Evolutionary conservation across 2,113 vertebrate genomes (phyloP), one percentile per base, ranked within the genome.

Genomic region (Camelus bactrianus): DNA sequence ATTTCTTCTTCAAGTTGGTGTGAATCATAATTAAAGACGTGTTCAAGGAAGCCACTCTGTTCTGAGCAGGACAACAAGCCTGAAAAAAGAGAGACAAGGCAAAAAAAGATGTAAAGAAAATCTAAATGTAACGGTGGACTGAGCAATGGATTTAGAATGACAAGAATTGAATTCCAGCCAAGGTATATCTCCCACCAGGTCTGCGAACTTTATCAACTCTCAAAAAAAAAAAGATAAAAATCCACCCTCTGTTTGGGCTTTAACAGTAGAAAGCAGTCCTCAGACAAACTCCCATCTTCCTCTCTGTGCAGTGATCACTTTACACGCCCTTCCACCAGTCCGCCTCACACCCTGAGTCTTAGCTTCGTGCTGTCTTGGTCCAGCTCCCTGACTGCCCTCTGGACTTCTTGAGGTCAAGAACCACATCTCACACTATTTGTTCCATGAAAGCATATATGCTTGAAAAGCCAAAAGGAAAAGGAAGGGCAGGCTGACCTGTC

Each of bases 1-100:
- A 91, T 62, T 98, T 99, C 97, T 97, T 99, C 95, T 98, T 67
- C 95, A 98, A 77, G 91, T 97, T 99, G 98, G 98, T 91, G 95
- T 95, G 98, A 98, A 98, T 98, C 99, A 99, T 99, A 98, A 97
- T 98, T 98, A 80, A 98, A 0, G 35, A 75, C 54, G 62, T 81
- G 93, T 97, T 96, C 97, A 93, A 65, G 19, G 9, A 67, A 92
- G 91, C 89, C 96, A 56, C 85, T 70, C 73, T 81, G 82, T 67
- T 48, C 24, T 0, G 69, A 91, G 93, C 75, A 97, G 96, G 92
- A 97, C 97, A 88, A 62, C 90, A 90, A 64, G 84, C 98, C 98
- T 99, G 89, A 80, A 73, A 89, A 69, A 88, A 81, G 84, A 73
- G 93, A 87, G 52, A 95, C 16, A 93, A 86, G 56, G n/a, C 30